Evolutionary conservation across 2,797 vertebrate species (phyloP), one percentile per base, ranked within the genome.

Genomic region (Tapirus indicus): DNA sequence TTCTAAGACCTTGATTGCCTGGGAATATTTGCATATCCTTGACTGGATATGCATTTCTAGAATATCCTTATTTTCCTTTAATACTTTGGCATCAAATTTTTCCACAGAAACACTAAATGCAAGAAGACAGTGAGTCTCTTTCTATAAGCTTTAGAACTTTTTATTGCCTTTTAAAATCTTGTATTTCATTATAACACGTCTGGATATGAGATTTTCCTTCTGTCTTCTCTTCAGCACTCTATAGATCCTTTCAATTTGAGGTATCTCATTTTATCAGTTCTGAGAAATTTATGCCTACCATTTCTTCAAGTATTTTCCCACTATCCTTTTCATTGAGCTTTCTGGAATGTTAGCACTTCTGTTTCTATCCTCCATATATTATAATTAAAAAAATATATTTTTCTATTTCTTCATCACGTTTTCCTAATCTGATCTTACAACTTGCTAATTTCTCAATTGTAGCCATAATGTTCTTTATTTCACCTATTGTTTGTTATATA

Each of bases 51-150:
- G 29, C 1, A 85, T 74, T 92, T 79, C 71, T 96, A 66, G 60
- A 83, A 56, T 32, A 20, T n/a, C 58, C 12, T 75, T 49, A 69
- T 92, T 87, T 87, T 82, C 38, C 35, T 91, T 90, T 85, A 93
- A 62, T 86, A 89, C 32, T 86, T 93, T 56, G 41, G 75, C 77
- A 78, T 52, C 58, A 75, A 49, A 25, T 16, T 68, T 75, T 78
- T 89, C 23, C 82, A 83, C 23, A 91, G 44, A 72, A 77, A 95
- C 54, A 54, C 38, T 62, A 41, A 83, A 89, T 91, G 25, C 12
- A 78, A 41, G 27, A 52, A 56, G n/a, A 54, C 41, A 23, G 60
- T 3, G 6, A 9, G 14, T 87, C 35, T 54, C 27, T 56, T 20
- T 54, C 27, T 56, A 20, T 47, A 82, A 75, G 21, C 21, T 91